Evolutionary conservation across 2,888 invertebrate species (phyloP).

Genomic region (Idaea aversata): DNA sequence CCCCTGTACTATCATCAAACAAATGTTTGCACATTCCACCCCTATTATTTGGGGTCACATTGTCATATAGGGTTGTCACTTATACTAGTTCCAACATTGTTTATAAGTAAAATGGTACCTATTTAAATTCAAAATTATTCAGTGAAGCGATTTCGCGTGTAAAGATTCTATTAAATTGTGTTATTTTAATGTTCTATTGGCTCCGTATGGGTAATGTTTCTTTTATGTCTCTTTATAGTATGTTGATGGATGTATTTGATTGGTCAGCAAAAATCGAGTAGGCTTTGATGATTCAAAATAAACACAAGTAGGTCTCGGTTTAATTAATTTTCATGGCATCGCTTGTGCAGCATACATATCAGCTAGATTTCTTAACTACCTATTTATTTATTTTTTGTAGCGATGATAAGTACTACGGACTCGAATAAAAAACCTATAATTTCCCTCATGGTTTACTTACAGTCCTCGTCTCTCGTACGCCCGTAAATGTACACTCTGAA

Average conservation of each 20-base stretch:
- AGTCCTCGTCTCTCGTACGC: too few relatives aligned
- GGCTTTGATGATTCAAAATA: too few relatives aligned
- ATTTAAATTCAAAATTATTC: neutral
- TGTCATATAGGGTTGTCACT: slow-evolving; percentile 62
- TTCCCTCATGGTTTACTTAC: too few relatives aligned
- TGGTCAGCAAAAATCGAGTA: neutral
- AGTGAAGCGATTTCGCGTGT: neutral
- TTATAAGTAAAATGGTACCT: neutral
- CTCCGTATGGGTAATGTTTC: neutral
- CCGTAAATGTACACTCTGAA: too few relatives aligned
- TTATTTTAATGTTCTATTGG: neutral
- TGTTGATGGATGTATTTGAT: neutral
- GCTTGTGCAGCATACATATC: too few relatives aligned
- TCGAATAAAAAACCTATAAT: too few relatives aligned
- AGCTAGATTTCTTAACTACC: too few relatives aligned
- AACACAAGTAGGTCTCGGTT: too few relatives aligned
- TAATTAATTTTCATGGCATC: too few relatives aligned
- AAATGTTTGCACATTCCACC: slow-evolving; percentile 69
- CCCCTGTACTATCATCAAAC: slow-evolving; percentile 46
- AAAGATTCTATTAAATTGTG: neutral
- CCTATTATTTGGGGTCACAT: slow-evolving; percentile 71
- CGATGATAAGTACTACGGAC: too few relatives aligned
- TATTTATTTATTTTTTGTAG: too few relatives aligned
- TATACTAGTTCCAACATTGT: neutral
- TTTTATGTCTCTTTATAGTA: neutral